Base-by-base conservation (phyloP, 2,113 vertebrate species). In the Potamarius usumacintae region DNA sequence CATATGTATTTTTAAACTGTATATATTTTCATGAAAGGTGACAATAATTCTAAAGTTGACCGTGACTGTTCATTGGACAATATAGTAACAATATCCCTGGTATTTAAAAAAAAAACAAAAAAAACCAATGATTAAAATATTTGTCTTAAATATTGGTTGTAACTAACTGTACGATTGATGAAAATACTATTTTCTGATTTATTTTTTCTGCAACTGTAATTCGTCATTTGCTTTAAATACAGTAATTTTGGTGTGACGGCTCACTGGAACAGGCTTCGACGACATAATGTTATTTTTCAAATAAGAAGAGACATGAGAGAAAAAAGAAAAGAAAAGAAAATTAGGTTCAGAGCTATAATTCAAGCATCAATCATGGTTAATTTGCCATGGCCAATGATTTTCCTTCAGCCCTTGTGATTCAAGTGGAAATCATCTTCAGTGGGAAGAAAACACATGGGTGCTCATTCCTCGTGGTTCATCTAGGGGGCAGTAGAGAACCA, bases 401-500 rank as follows among this genome's bases (percentile, higher is more conserved):
- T 89, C 62, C 77, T 84, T 82, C 72, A 86, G 65, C 82, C 20
- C 85, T 87, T 69, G 17, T 82, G 78, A 85, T 87, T 89, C 83
- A 85, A 87, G 69, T 86, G 85, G 76, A 89, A 82, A 90, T 86
- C 48, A 84, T 90, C 84, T 88, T 88, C 77, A 88, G 22, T 57
- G 17, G 22, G 27, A 48, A 17, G 80, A 60, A 17, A 50, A 88
- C 42, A n/a, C 83, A 22, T 8, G 63, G 48, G 6, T 84, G 84
- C 77, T 25, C 7, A 69, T 88, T 22, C 71, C 77, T 2, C 71
- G 15, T 57, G 71, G 15, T 57, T 84, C 94, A 94, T 93, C 90
- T 84, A 95, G 95, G 89, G 90, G 82, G 92, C 89, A 91, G 27
- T 83, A 93, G 77, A 93, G 92, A 74, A 84, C 93, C 86, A 84